Evolutionary conservation across 2,888 invertebrate genomes (phyloP), one percentile per base, ranked within the genome.

Genomic region (Allygus modestus): DNA sequence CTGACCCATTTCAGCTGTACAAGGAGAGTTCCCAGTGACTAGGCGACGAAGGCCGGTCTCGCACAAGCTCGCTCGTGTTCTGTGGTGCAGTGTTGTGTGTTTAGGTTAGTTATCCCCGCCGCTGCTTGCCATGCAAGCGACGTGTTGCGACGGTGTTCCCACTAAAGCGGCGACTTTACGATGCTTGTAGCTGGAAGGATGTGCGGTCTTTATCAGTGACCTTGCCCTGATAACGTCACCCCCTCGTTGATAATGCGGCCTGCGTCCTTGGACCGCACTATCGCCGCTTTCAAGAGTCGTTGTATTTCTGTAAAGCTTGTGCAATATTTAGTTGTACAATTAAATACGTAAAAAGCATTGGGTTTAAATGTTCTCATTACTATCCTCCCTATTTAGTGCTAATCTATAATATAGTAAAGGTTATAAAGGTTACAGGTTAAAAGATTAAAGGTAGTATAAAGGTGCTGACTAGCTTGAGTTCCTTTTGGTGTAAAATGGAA

Each of bases 141-240:
- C 65, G 31, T 65, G 65, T 65, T 28, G 51, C 20, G 65, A 28
- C 65, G 28, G 15, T 65, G 65, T 65, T 65, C 28, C 28, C 65
- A 26, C 9, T 65, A 65, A 65, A 65, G 65, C 65, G 7, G 15
- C 15, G 0, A 28, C 9, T 65, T 65, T 65, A 65, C 65, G 65
- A 65, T 2, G 28, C 28, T 65, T 65, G 65, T 65, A 28, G 9
- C 65, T 65, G 65, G 65, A 65, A 65, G 65, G 65, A 65, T 65
- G 65, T 65, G 65, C 65, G 28, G 65, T 31, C 65, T 65, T 31
- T 65, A 65, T 65, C 65, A 65, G 65, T 65, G 65, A 65, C 65
- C 65, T 65, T 65, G 65, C 65, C 65, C 65, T 65, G 65, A 65
- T 65, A 65, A 11, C 65, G 54, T 54, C 54, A 54, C 20, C 54